phyloP scores from a whole-genome alignment of 2,113 vertebrate genomes.

The Pagrus major region DNA sequence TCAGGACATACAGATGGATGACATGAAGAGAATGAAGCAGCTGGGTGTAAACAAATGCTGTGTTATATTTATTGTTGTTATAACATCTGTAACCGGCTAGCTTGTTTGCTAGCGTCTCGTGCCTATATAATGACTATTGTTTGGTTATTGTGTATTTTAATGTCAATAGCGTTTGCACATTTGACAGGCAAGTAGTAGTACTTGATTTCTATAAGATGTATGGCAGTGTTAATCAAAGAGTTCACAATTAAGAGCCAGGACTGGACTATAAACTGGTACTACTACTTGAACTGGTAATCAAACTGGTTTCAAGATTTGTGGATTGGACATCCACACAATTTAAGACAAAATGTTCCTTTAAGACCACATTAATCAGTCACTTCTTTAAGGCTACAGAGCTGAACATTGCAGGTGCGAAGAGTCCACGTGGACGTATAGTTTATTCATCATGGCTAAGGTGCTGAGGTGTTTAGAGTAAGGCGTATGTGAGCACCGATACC shows the following conservation, averaged over 20 bases:
- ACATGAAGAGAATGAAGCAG: too few species aligned
- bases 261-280: background rate
- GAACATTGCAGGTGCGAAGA: constrained; percentile 30
- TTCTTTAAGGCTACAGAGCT: constrained; percentile 54
- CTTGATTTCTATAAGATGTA: background rate
- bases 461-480: constrained; percentile 73
- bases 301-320: background rate
- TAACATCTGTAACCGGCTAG: constrained; percentile 12
- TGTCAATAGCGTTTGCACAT: background rate
- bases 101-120: background rate
- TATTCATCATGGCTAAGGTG: constrained; percentile 67
- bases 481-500: constrained; percentile 59
- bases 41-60: constrained; percentile 24
- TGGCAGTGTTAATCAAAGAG: background rate
- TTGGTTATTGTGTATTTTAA: background rate
- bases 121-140: background rate
- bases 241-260: background rate
- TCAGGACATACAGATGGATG: too few species aligned
- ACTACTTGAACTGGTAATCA: background rate
- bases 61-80: background rate
- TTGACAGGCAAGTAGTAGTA: background rate
- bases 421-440: constrained; percentile 31
- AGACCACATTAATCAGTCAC: constrained; percentile 6
- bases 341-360: constrained; percentile 46
- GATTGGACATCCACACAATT: background rate